phyloP scores from a whole-genome alignment of 2,113 vertebrate species.

The Aplodontia rufa region DNA sequence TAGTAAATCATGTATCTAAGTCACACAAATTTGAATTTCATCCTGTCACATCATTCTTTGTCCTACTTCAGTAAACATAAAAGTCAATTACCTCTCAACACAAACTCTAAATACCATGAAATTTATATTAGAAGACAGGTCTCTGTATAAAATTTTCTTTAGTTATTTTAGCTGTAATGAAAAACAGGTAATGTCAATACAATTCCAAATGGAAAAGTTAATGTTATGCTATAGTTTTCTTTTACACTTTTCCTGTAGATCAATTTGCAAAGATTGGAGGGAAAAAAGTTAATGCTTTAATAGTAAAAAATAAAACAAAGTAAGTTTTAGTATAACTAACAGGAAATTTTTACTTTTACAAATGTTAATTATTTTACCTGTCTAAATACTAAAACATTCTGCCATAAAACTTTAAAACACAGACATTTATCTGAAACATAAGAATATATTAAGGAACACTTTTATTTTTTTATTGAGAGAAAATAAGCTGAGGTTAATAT shows the following conservation, averaged over 20 bases:
- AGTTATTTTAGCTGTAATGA: background rate
- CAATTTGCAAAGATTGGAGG: background rate
- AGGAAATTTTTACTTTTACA: background rate
- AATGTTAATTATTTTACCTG: background rate
- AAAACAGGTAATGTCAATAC: background rate
- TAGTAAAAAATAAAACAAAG: background rate
- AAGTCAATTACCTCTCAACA: background rate
- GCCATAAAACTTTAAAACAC: background rate
- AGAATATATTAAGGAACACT: background rate
- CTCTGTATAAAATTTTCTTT: background rate
- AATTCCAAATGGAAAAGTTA: no score
- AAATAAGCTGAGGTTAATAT: background rate
- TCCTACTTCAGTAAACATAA: background rate
- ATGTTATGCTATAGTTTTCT: background rate
- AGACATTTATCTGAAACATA: background rate
- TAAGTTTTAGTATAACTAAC: background rate
- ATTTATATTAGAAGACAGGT: background rate
- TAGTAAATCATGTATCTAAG: background rate
- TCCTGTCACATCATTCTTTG: background rate
- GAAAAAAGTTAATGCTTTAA: background rate
- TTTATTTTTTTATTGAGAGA: background rate
- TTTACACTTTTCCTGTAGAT: background rate
- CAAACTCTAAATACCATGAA: background rate
- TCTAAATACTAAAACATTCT: background rate
- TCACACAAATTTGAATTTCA: background rate